These are phyloP conservation scores for Perccottus glenii DNA, from an alignment of 2,113 vertebrate species.

Conservation along the genomic window DNA sequence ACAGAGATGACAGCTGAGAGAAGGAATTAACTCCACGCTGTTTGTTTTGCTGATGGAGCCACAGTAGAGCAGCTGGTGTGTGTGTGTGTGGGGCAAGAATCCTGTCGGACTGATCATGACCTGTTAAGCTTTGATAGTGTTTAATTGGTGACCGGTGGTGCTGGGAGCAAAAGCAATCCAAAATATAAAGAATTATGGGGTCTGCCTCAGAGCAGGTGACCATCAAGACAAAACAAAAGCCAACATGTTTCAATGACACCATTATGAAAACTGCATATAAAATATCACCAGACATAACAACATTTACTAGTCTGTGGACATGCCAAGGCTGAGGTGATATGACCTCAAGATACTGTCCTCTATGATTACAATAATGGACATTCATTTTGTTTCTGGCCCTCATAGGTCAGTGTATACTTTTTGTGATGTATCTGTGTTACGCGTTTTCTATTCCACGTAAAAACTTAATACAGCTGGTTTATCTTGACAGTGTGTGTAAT, in stretches of 20 bases:
- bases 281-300: no score
- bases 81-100: slow-evolving; percentile 28
- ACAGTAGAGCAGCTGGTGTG: slow-evolving; percentile 53
- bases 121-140: slow-evolving; percentile 57
- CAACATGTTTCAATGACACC: neutral
- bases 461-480: no score
- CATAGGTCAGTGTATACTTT: no score
- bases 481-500: no score
- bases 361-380: no score
- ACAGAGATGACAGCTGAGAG: slow-evolving; percentile 41
- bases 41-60: slow-evolving; percentile 53
- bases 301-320: no score
- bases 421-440: no score
- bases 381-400: no score
- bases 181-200: slow-evolving; percentile 35
- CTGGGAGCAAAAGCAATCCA: slow-evolving; percentile 20
- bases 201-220: slow-evolving; percentile 26
- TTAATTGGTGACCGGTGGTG: slow-evolving; percentile 59
- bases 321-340: no score
- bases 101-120: slow-evolving; percentile 61
- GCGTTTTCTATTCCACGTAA: no score
- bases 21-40: slow-evolving; percentile 38
- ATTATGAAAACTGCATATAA: neutral
- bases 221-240: slow-evolving; percentile 1
- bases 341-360: no score